Conservation (phyloP, 2,113 vertebrate species). For the Catharus bicknelli region DNA sequence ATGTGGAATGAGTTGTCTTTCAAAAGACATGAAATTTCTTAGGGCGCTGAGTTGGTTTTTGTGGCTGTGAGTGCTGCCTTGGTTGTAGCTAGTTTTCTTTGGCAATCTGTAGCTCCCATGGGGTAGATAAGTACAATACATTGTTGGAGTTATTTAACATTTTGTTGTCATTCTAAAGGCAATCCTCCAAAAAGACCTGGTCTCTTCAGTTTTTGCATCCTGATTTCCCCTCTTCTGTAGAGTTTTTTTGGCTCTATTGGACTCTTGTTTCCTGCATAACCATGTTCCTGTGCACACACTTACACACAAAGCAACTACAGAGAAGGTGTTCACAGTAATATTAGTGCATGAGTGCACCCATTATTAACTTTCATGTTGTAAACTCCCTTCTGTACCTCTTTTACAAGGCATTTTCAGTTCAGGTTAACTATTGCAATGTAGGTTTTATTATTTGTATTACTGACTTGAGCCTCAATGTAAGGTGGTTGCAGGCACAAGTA, state of each 20-base stretch:
- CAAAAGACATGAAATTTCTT: neutral
- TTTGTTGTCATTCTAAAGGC: neutral
- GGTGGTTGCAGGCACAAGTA: neutral
- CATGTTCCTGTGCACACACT: neutral
- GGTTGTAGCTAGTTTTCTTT: neutral
- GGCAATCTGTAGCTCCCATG: neutral
- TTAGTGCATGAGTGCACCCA: neutral
- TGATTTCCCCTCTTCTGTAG: neutral
- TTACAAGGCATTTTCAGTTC: neutral
- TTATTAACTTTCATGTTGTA: neutral
- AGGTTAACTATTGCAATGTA: neutral
- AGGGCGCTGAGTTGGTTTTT: neutral
- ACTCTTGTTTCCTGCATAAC: neutral
- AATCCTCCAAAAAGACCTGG: fast-evolving
- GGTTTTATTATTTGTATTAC: neutral
- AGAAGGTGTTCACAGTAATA: neutral
- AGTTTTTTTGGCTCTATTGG: neutral
- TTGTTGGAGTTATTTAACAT: neutral
- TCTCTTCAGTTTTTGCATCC: neutral
- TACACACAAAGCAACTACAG: neutral
- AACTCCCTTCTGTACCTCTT: too few species aligned
- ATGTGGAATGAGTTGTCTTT: neutral
- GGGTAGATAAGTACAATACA: neutral
- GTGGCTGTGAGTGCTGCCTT: neutral
- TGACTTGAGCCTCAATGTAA: neutral